Percentiles rank a stretch among this genome's conserved stretches.
These are phyloP conservation scores for Macrobrachium nipponense DNA, from an alignment of 1,140 invertebrate species.

Conservation along the genomic window DNA sequence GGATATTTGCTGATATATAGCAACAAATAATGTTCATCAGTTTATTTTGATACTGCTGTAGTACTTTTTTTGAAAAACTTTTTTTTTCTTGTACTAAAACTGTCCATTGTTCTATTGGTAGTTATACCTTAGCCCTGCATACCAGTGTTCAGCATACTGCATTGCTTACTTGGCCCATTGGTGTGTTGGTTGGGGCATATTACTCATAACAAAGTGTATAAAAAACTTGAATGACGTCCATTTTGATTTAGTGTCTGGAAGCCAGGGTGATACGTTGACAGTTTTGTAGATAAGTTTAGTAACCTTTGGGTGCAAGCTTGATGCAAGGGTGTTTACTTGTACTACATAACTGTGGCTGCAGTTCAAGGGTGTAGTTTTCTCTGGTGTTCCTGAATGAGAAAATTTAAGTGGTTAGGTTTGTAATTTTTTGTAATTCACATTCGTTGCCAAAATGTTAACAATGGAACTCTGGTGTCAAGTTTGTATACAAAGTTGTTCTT, in stretches of 20 bases:
- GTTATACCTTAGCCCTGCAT: constrained; percentile 15
- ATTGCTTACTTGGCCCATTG: constrained; percentile 21
- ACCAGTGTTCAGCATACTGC: constrained; percentile 24
- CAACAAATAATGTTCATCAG: background rate
- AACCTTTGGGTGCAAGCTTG: constrained; percentile 33
- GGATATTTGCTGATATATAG: too few relatives aligned
- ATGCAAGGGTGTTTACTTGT: constrained; percentile 12
- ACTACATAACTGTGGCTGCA: background rate
- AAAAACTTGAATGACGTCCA: constrained; percentile 38
- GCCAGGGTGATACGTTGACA: constrained; percentile 41
- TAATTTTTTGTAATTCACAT: background rate
- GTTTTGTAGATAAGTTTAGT: constrained; percentile 27
- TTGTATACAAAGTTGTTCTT: constrained; percentile 37
- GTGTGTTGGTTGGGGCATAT: constrained; percentile 26
- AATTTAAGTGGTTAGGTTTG: background rate
- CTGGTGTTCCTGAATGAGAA: too few relatives aligned
- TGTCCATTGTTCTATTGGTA: constrained; percentile 29
- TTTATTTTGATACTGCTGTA: constrained; percentile 11
- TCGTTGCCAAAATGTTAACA: background rate
- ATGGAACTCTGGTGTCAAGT: constrained; percentile 25
- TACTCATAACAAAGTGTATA: constrained; percentile 40
- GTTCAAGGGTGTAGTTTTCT: too few relatives aligned
- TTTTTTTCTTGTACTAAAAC: constrained; percentile 15
- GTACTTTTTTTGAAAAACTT: background rate
- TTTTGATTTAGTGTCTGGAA: constrained; percentile 37